Conservation (phyloP, 37 sponge, comb jelly and placozoan genomes). For the Theonella swinhoei region DNA sequence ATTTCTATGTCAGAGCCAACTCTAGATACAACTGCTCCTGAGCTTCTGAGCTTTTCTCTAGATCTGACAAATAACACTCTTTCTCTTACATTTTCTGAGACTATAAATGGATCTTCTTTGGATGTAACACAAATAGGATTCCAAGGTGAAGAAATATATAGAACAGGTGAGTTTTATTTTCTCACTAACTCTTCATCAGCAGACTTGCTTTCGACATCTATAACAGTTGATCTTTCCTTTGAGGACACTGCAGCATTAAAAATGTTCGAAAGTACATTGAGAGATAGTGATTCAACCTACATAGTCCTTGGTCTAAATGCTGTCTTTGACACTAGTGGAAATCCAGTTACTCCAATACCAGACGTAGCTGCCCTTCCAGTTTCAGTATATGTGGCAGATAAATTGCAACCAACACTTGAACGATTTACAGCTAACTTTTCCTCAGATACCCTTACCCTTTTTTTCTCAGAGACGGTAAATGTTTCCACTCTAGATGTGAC, state of each 20-base stretch:
- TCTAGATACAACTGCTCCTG: conserved; percentile 54
- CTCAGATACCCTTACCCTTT: conserved; percentile 62
- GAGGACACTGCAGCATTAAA: conserved; percentile 84
- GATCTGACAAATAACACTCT: conserved; percentile 69
- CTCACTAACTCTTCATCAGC: conserved; percentile 34
- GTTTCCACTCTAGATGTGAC: conserved; percentile 65
- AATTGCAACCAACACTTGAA: conserved; percentile 50
- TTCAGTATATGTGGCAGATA: conserved; percentile 50
- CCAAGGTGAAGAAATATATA: conserved; percentile 51
- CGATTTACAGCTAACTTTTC: conserved; percentile 66
- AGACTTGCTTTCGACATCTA: conserved; percentile 25
- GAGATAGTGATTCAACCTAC: conserved; percentile 36
- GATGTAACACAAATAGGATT: conserved; percentile 40
- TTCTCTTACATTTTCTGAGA: conserved; percentile 76
- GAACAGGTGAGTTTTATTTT: conserved; percentile 41
- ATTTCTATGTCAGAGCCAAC: conserved; percentile 13
- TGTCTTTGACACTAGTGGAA: conserved; percentile 68
- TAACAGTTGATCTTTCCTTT: conserved; percentile 56
- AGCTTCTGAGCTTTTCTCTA: conserved; percentile 43
- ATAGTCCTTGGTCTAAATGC: conserved; percentile 57
- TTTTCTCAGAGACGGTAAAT: conserved; percentile 83
- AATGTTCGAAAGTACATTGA: conserved; percentile 42
- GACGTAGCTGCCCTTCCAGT: conserved; percentile 54
- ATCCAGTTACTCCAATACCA: conserved; percentile 44
- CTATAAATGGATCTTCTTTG: conserved; percentile 70